phyloP scores from a whole-genome alignment of 1,140 invertebrate species.

The Musca vetustissima region DNA sequence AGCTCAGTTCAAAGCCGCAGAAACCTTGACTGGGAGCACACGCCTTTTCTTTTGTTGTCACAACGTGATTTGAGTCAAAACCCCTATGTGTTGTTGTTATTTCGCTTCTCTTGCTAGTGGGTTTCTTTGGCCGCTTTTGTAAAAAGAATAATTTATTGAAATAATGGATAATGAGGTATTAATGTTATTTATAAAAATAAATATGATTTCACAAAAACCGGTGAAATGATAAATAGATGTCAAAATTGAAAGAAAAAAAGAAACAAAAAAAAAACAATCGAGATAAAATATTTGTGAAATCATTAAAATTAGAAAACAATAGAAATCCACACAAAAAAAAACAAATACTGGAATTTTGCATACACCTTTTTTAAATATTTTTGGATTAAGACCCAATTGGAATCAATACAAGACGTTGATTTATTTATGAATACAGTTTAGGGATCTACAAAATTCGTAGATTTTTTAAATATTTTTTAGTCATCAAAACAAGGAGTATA shows the following conservation, averaged over 20 bases:
- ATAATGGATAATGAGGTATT: not conserved
- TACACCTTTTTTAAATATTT: too few species aligned
- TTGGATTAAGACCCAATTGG: too few species aligned
- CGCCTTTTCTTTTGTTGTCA: slow-evolving; percentile 21
- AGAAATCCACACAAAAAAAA: not conserved
- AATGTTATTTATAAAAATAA: slow-evolving; percentile 7
- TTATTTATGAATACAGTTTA: too few species aligned
- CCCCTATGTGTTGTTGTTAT: too few species aligned
- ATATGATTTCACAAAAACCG: slow-evolving; percentile 8
- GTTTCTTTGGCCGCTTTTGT: too few species aligned
- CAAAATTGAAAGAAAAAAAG: not conserved
- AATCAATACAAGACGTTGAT: too few species aligned
- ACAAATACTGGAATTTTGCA: not conserved
- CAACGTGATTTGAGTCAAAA: too few species aligned
- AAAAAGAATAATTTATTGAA: slow-evolving; percentile 6
- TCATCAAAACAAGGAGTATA: too few species aligned
- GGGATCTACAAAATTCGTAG: too few species aligned
- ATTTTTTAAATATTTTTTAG: too few species aligned
- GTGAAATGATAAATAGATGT: slow-evolving; percentile 5
- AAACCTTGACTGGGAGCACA: slow-evolving; percentile 27
- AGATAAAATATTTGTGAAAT: not conserved
- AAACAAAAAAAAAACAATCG: too few species aligned
- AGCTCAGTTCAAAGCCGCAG: slow-evolving; percentile 26
- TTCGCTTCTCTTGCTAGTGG: too few species aligned
- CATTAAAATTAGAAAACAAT: not conserved